Conservation (phyloP, 2,113 vertebrate genomes). For the Odocoileus hemionus region DNA sequence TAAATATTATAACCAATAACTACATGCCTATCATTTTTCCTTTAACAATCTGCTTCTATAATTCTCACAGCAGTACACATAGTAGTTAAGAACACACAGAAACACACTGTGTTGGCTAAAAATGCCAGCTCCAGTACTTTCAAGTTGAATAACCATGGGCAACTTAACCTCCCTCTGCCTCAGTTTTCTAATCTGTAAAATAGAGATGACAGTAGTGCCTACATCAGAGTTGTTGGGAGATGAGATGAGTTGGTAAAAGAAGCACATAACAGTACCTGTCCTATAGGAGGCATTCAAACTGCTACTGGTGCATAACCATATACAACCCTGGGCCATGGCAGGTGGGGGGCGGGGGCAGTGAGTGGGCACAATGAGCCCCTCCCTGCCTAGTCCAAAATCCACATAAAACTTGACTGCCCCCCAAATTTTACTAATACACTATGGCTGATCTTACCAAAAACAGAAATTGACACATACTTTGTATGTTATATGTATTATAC, state of each 20-base stretch:
- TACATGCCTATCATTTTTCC: background rate
- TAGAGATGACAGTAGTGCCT: background rate
- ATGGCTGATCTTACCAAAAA: background rate
- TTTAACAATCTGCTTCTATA: background rate
- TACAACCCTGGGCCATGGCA: background rate
- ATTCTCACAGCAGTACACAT: background rate
- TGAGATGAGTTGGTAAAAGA: background rate
- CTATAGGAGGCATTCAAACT: background rate
- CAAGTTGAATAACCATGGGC: background rate
- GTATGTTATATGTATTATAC: background rate
- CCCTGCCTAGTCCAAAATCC: background rate
- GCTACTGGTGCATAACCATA: background rate
- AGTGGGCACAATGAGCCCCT: background rate
- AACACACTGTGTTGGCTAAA: background rate
- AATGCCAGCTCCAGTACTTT: background rate
- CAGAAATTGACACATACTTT: background rate
- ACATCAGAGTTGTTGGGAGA: background rate
- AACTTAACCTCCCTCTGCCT: background rate
- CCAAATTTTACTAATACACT: background rate
- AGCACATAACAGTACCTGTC: background rate
- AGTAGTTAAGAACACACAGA: background rate
- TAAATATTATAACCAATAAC: background rate
- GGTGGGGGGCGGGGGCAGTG: fast-evolving
- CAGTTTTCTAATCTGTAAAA: background rate
- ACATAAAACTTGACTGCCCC: background rate